Base-by-base conservation (phyloP, 2,888 invertebrate genomes). In the Dendrolimus pini region DNA sequence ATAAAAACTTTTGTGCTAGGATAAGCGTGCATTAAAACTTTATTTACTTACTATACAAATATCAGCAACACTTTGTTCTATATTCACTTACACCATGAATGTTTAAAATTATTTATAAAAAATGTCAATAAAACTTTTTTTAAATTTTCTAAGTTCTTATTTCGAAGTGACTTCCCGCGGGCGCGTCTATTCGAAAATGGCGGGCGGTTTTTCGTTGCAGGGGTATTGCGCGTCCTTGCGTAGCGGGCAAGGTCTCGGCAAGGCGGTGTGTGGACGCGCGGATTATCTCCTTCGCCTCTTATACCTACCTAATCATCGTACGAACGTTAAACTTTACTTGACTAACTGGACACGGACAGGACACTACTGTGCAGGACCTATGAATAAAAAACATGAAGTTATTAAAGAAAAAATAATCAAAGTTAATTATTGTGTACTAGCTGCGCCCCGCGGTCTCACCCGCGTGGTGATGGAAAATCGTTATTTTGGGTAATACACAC, bases 181-280 rank as follows among this genome's bases (percentile, higher is more conserved):
- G 67, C 75, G 77, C 72, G 83, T 79, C 78, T 75, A 79, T 78
- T 80, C 66, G 77, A 78, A 82, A 86, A 87, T 89, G 89, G 82
- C 81, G 77, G 82, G 81, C 67, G 68, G 74, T 69, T 78, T 82
- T 80, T 78, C 77, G 75, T 75, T 79, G 83, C 85, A 85, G 88
- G 85, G 84, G 65, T 67, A 69, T 65, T 63, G 65, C 70, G 72
- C 78, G 89, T 89, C 89, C 89, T 90, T 89, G 89, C 83, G 84
- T 74, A 69, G 84, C 74, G 78, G 73, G 78, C 89, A 89, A 89
- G 89, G 89, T 85, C 85, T 89, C 75, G 69, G 70, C 75, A 74
- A 81, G 74, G 78, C 83, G 82, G 74, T 82, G 74, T 85, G 77
- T 85, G 86, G 77, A 77, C 71, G 77, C 79, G 80, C 82, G 80